Conservation (phyloP, 1,140 invertebrate genomes). For the roundworm (Caenorhabditis elegans) region DNA sequence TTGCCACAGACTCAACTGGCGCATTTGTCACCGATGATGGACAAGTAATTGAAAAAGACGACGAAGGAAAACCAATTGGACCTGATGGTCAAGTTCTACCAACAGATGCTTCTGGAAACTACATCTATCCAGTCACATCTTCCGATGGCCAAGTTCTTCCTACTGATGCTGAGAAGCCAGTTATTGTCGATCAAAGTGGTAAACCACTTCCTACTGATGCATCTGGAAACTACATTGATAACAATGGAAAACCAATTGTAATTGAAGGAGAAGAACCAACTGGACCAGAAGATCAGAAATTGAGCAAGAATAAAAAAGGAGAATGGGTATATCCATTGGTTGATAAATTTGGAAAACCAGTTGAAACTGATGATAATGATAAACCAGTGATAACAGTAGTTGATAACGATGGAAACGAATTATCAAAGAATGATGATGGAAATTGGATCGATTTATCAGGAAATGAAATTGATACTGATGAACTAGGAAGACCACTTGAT, state of each 20-base stretch:
- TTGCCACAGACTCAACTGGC: conserved; percentile 37
- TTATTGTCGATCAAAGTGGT: conserved; percentile 25
- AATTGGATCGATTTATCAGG: conserved; percentile 28
- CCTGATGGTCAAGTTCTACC: conserved; percentile 39
- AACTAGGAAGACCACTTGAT: conserved; percentile 8
- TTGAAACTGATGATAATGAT: conserved; percentile 34
- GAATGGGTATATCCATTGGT: no score
- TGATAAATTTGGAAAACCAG: conserved; percentile 33
- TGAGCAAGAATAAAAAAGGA: no score
- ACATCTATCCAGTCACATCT: conserved; percentile 28
- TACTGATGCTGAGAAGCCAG: conserved; percentile 38
- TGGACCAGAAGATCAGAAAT: no score
- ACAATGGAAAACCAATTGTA: conserved; percentile 9
- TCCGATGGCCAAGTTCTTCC: conserved; percentile 37
- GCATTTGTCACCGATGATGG: neutral
- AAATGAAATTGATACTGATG: conserved; percentile 47
- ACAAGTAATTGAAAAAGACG: conserved; percentile 14
- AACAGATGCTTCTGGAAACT: conserved; percentile 21
- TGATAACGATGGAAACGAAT: no score
- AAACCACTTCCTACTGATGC: conserved; percentile 36
- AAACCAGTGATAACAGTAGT: no score
- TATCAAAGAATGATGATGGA: conserved; percentile 4
- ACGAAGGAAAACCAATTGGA: conserved; percentile 35
- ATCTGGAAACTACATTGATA: conserved; percentile 28
- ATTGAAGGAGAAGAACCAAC: conserved; percentile 12